Conservation (phyloP, 2,888 invertebrate genomes). For the Pimpla rufipes region DNA sequence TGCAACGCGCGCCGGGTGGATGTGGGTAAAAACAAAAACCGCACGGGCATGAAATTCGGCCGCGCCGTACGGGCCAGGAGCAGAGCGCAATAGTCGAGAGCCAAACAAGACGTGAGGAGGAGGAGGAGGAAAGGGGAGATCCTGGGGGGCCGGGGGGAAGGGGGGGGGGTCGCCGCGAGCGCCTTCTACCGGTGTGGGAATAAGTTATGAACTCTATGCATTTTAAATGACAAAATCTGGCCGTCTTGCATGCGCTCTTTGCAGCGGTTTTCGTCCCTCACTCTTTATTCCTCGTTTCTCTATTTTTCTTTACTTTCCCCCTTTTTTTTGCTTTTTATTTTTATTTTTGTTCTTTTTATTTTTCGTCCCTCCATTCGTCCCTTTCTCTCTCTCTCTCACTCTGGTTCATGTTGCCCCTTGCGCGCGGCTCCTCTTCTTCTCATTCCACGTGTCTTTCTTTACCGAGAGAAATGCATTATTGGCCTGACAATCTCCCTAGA, state of each 20-base stretch:
- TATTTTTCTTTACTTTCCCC: slow-evolving; percentile 19
- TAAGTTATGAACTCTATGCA: slow-evolving; percentile 84
- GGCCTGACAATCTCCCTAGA: slow-evolving; percentile 77
- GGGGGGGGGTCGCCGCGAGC: slow-evolving; percentile 38
- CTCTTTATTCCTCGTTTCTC: slow-evolving; percentile 18
- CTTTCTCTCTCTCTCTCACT: slow-evolving; percentile 27
- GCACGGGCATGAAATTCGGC: slow-evolving; percentile 57
- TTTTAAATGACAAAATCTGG: slow-evolving; percentile 82
- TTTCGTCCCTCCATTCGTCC: too few relatives aligned
- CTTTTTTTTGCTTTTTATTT: slow-evolving; percentile 17
- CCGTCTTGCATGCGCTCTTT: slow-evolving; percentile 78
- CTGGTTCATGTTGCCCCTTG: slow-evolving; percentile 20
- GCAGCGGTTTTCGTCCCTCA: slow-evolving; percentile 72
- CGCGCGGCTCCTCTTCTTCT: slow-evolving; percentile 38
- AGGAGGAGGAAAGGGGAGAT: too few relatives aligned
- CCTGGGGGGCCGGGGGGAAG: too few relatives aligned
- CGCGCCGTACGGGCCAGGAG: neutral
- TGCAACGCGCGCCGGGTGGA: slow-evolving; percentile 13
- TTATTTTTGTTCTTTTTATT: slow-evolving; percentile 17
- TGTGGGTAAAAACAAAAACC: slow-evolving; percentile 54
- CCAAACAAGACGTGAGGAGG: slow-evolving; percentile 14
- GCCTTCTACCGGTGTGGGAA: slow-evolving; percentile 74
- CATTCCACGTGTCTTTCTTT: slow-evolving; percentile 50
- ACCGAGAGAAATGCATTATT: slow-evolving; percentile 80
- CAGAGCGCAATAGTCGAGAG: slow-evolving; percentile 52